Conservation (phyloP, 1,140 invertebrate genomes). For the Octopus bimaculoides region DNA sequence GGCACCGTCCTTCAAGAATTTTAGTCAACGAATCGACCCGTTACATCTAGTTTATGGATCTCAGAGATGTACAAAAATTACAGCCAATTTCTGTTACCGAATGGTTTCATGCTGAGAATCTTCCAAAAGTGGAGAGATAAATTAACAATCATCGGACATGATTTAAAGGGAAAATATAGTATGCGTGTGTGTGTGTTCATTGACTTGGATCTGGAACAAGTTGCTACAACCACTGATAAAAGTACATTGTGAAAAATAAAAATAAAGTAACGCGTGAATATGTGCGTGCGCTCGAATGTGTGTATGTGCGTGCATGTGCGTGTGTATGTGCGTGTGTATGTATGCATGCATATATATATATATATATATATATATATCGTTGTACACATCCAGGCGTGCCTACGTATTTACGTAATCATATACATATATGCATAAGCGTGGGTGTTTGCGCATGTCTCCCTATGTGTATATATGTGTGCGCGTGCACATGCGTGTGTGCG, state of each 20-base stretch:
- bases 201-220: no score
- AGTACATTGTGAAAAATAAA: slow-evolving; percentile 5
- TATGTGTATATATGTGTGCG: neutral
- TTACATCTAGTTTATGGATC: no score
- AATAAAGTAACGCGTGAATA: slow-evolving; percentile 12
- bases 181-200: no score
- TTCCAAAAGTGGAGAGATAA: no score
- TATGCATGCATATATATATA: neutral
- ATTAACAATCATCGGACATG: no score
- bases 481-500: neutral
- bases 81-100: no score
- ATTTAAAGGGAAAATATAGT: no score
- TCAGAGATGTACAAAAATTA: no score
- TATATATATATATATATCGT: neutral
- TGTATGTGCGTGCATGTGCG: slow-evolving; percentile 10
- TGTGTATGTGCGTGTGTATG: slow-evolving; percentile 13
- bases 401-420: neutral
- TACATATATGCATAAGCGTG: neutral
- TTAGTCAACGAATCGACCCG: no score
- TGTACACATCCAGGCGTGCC: neutral
- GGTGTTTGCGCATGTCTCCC: neutral
- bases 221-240: neutral
- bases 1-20: no score
- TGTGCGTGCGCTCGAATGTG: slow-evolving; percentile 14
- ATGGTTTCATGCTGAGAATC: no score